phyloP scores from a whole-genome alignment of 2,797 vertebrate species.

The Babyrousa celebensis region DNA sequence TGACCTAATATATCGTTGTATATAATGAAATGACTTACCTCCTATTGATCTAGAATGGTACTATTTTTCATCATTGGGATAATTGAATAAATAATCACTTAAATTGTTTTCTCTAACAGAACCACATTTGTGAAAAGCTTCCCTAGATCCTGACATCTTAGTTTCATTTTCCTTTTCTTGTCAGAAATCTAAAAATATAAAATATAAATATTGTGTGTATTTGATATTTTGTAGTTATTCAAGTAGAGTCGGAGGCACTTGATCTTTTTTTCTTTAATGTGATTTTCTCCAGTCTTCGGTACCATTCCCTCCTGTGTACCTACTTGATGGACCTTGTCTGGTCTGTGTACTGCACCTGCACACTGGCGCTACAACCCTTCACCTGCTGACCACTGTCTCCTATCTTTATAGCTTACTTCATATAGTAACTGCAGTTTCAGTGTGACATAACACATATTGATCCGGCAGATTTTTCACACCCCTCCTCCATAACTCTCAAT shows the following conservation, averaged over 20 bases:
- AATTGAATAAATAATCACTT: constrained; percentile 58
- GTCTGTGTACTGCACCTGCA: neutral
- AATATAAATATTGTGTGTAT: constrained; percentile 4
- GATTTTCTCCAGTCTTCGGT: neutral
- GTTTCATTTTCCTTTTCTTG: constrained; percentile 25
- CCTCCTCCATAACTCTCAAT: neutral
- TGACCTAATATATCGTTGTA: neutral
- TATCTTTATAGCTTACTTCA: neutral
- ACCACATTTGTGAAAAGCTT: neutral
- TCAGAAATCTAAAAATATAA: neutral
- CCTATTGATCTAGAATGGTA: constrained; percentile 32
- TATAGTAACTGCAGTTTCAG: neutral
- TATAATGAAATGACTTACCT: constrained; percentile 16
- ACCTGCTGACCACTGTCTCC: neutral
- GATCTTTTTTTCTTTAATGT: neutral
- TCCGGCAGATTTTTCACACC: neutral
- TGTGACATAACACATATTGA: neutral
- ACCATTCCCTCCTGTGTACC: neutral
- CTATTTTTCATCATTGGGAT: constrained; percentile 55
- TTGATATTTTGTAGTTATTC: neutral
- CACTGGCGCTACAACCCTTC: neutral
- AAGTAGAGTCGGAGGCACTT: neutral
- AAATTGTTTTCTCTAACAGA: constrained; percentile 54
- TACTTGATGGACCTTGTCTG: neutral
- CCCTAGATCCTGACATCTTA: neutral